Percentiles rank a stretch among this genome's conserved stretches.
These are phyloP conservation scores for Philereme transversata DNA, from an alignment of 2,888 invertebrate genomes.

Conservation along the genomic window DNA sequence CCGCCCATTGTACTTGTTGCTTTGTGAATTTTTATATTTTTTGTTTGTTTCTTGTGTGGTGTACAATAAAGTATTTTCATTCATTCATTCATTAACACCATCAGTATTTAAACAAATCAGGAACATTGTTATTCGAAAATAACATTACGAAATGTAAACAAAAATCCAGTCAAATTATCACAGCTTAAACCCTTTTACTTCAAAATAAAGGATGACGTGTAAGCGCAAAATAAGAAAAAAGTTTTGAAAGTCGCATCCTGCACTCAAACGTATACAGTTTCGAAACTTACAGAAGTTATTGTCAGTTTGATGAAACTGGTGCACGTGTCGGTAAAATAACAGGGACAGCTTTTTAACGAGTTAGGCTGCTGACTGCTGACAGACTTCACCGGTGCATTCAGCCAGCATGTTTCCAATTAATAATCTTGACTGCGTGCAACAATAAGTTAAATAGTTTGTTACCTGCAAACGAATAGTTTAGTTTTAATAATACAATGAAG, in stretches of 20 bases:
- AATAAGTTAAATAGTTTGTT: not conserved
- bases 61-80: no score
- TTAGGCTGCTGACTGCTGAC: not conserved
- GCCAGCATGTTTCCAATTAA: not conserved
- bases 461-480: not conserved
- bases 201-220: slow-evolving; percentile 12
- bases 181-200: slow-evolving; percentile 8
- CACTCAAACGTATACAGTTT: slow-evolving; percentile 33
- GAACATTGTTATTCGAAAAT: no score
- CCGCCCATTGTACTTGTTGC: no score
- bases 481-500: slow-evolving; percentile 1
- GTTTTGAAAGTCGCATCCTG: slow-evolving; percentile 34
- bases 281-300: slow-evolving; percentile 35
- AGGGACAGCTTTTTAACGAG: slow-evolving; percentile 25
- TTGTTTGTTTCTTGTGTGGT: no score
- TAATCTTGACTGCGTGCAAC: not conserved
- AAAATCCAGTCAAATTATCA: not conserved
- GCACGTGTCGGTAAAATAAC: slow-evolving; percentile 22
- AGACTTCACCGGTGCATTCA: not conserved
- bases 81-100: no score
- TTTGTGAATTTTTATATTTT: no score
- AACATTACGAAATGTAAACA: slow-evolving; percentile 3
- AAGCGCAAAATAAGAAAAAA: slow-evolving; percentile 32
- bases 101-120: no score
- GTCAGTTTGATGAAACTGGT: slow-evolving; percentile 39